Conservation (phyloP, 2,888 invertebrate genomes). For the Chrysolina haemoptera region DNA sequence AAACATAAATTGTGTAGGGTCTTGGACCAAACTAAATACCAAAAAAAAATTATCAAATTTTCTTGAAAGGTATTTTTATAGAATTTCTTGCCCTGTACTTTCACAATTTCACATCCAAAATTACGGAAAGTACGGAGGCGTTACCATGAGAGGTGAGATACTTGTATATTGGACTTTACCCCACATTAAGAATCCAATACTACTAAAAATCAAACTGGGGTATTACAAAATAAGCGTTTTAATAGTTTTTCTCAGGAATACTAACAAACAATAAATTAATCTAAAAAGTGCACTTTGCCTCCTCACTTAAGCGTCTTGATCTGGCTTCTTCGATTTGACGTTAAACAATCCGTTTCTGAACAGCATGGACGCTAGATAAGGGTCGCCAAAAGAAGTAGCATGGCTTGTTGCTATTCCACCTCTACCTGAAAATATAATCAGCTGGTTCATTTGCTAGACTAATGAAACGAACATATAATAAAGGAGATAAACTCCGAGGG, state of each 20-base stretch:
- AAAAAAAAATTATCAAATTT: too few relatives aligned
- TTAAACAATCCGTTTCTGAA: conserved; percentile 58
- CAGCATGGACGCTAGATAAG: conserved; percentile 69
- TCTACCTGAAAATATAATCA: conserved; percentile 3
- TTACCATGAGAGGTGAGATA: too few relatives aligned
- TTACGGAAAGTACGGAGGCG: too few relatives aligned
- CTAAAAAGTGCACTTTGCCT: neutral
- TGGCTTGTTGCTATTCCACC: conserved; percentile 82
- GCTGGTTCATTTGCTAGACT: neutral
- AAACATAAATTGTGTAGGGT: too few relatives aligned
- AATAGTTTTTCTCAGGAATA: conserved; percentile 11
- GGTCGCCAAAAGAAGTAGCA: conserved; percentile 80
- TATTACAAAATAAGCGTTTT: conserved; percentile 20
- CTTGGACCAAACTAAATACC: too few relatives aligned
- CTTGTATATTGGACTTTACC: too few relatives aligned
- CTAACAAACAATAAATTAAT: conserved; percentile 26
- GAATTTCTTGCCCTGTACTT: too few relatives aligned
- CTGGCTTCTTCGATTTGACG: conserved; percentile 32
- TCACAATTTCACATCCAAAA: too few relatives aligned
- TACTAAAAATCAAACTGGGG: neutral
- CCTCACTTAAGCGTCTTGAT: conserved; percentile 12
- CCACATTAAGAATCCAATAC: neutral
- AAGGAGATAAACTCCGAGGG: too few relatives aligned
- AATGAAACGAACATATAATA: neutral
- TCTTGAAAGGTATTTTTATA: too few relatives aligned